Base-by-base conservation (phyloP, 2,888 invertebrate species). In the Sussaba pulchella region DNA sequence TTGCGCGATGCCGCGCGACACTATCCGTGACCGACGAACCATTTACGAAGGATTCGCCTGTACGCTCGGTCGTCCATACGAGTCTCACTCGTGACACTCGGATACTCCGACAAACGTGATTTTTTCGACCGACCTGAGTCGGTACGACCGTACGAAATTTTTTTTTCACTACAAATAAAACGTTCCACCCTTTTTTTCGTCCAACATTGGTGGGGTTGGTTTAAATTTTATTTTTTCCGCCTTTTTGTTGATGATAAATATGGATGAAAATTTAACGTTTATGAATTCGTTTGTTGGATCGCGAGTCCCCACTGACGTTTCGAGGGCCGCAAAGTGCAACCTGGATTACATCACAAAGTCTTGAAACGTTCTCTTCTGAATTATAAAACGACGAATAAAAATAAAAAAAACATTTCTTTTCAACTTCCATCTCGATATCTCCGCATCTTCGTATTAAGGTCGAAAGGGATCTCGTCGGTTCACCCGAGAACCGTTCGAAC, bases 41-140 rank as follows among this genome's bases (percentile, higher is more conserved):
- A 71, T 71, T 67, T 67, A 54, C 52, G 17, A 45, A 76, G 67
- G 66, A 24, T 26, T 75, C 70, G 63, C 66, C 57, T 6, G 31
- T 2, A 12, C 43, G n/a, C 50, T 54, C 14, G 10, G 36, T 41
- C 21, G 26, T 31, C 31, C 8, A 39, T 63, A 36, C 17, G 45
- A 50, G 66, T 75, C 31, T 47, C 59, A 24, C 17, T 45, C 21
- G 45, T 31, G 26, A 2, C 24, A 39, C 45, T 31, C n/a, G n/a
- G 14, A 57, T 57, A 14, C 57, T 8, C 26, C 9, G n/a, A 14
- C 36, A 6, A 26, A 39, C 9, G 24, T 10, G 43, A 43, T 26
- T 69, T 61, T 10, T 31, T 31, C 6, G 2, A 31, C 31, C 31
- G 31, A 31, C 6, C 6, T 31, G 2, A 2, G 6, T 31, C n/a